These are phyloP conservation scores for Myanophis thanlyinensis DNA, from an alignment of 2,113 vertebrate genomes.

Conservation along the genomic window DNA sequence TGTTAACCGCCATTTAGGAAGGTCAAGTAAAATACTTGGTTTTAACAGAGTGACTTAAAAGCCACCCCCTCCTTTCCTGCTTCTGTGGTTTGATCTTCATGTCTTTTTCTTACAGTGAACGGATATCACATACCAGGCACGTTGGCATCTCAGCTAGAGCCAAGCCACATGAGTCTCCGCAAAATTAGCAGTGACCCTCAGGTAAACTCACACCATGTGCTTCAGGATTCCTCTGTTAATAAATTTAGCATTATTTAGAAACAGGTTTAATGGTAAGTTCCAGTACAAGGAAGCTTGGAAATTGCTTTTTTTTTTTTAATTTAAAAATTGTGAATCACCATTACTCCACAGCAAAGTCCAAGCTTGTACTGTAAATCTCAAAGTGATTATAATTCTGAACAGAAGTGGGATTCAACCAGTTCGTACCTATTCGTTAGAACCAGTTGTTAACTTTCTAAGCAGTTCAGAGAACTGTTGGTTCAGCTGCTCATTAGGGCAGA, in stretches of 20 bases:
- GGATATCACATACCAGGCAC: slow-evolving; percentile 89
- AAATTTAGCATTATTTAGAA: neutral
- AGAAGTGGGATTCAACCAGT: too few species aligned
- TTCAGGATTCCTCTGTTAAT: neutral
- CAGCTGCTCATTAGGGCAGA: too few species aligned
- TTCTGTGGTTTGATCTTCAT: slow-evolving; percentile 11
- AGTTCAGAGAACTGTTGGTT: too few species aligned
- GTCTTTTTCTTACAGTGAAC: slow-evolving; percentile 82
- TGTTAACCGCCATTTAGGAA: neutral
- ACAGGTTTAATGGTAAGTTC: neutral
- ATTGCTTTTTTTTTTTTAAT: neutral
- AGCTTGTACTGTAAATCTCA: neutral
- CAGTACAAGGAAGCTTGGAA: neutral
- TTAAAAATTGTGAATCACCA: neutral
- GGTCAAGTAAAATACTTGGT: neutral
- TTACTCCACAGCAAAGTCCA: neutral
- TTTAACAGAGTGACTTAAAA: neutral
- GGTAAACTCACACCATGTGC: slow-evolving; percentile 68
- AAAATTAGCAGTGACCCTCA: slow-evolving; percentile 84
- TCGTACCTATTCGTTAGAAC: too few species aligned
- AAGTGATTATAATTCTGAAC: neutral
- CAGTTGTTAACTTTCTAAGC: too few species aligned
- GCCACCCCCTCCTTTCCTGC: neutral
- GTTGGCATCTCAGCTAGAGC: slow-evolving; percentile 80
- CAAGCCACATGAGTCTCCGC: slow-evolving; percentile 76